phyloP scores from a whole-genome alignment of 2,113 vertebrate genomes.

The Pedionomus torquatus region DNA sequence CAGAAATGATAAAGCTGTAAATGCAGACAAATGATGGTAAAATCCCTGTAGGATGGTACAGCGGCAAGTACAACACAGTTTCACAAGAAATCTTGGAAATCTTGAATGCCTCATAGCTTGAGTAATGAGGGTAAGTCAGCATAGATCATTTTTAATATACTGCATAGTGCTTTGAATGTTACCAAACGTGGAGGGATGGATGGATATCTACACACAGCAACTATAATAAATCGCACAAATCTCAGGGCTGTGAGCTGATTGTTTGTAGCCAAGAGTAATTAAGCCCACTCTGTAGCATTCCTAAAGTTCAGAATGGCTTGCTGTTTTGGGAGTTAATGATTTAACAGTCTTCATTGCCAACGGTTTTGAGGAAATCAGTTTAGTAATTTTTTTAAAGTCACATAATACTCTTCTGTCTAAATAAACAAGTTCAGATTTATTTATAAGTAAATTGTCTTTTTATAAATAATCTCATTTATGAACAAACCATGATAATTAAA shows the following conservation, averaged over 20 bases:
- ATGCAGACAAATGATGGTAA: conserved; percentile 1
- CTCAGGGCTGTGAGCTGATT: not conserved
- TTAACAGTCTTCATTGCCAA: not conserved
- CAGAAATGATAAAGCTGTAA: not conserved
- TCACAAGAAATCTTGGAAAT: conserved; percentile 7
- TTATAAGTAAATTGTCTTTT: not conserved
- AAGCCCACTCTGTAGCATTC: not conserved
- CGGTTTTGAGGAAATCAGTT: not conserved
- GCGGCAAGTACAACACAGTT: not conserved
- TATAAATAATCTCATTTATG: not conserved
- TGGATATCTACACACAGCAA: not conserved
- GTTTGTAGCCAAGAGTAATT: not conserved
- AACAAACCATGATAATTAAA: not conserved
- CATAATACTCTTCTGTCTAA: not conserved
- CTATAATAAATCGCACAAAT: not conserved
- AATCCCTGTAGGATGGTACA: not conserved
- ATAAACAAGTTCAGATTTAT: not conserved
- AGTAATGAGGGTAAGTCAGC: not conserved
- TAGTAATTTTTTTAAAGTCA: not conserved
- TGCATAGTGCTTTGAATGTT: not conserved
- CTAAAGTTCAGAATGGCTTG: not conserved
- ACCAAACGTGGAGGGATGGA: not conserved
- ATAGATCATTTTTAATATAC: not conserved
- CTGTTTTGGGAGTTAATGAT: not conserved
- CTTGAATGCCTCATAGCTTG: not conserved